Conservation (phyloP, 2,888 invertebrate species). For the Heliconius ismenius region DNA sequence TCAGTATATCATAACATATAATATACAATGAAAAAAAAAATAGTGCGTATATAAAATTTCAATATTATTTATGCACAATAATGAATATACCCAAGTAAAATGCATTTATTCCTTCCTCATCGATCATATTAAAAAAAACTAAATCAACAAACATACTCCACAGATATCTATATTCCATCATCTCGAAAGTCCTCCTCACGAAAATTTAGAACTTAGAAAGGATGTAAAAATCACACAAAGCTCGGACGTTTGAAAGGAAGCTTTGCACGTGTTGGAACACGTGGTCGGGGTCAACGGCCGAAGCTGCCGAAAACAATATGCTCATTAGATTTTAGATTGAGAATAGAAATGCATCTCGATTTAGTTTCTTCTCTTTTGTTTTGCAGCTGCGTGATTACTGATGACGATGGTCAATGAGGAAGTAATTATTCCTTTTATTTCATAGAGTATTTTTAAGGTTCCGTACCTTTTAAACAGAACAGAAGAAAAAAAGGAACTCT, state of each 20-base stretch:
- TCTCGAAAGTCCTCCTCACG: slow-evolving; percentile 63
- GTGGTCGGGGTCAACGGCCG: slow-evolving; percentile 66
- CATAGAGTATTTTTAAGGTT: background rate
- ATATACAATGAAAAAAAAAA: no score
- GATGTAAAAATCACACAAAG: slow-evolving; percentile 67
- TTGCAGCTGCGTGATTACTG: slow-evolving; percentile 58
- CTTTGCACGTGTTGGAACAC: slow-evolving; percentile 72
- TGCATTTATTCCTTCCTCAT: background rate
- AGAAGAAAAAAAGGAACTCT: no score
- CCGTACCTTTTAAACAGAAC: no score
- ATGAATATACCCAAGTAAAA: background rate
- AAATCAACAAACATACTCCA: slow-evolving; percentile 45
- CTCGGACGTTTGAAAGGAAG: slow-evolving; percentile 60
- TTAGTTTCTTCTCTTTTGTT: slow-evolving; percentile 55
- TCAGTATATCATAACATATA: no score
- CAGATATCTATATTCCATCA: slow-evolving; percentile 43
- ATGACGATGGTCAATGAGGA: slow-evolving; percentile 46
- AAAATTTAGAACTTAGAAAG: slow-evolving; percentile 64
- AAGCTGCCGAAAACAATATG: slow-evolving; percentile 65
- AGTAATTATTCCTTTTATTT: background rate
- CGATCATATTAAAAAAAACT: background rate
- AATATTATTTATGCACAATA: background rate
- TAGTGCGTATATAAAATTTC: no score
- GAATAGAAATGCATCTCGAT: slow-evolving; percentile 46
- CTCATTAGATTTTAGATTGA: slow-evolving; percentile 56